A percentile compares a stretch with the other conserved stretches of the same genome.
Evolutionary conservation across 1,140 invertebrate species (phyloP).

Genomic region (Anagrus nilaparvatae): DNA sequence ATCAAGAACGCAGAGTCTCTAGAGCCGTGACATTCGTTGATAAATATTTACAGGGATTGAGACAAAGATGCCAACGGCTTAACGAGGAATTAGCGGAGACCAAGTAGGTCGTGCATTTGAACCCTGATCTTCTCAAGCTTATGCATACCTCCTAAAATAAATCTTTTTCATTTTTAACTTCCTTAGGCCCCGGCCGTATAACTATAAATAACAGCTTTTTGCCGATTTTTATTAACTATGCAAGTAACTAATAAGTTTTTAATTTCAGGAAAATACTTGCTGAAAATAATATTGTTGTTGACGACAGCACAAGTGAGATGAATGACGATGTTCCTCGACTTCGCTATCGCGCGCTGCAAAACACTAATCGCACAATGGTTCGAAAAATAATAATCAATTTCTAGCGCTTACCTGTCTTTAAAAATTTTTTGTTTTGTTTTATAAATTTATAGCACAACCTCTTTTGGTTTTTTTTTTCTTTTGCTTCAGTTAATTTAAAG

Average conservation of each 20-base stretch:
- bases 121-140: no score
- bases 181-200: no score
- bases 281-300: conserved; percentile 36
- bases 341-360: conserved; percentile 29
- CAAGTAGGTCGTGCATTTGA: conserved; percentile 32
- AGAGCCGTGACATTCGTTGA: conserved; percentile 31
- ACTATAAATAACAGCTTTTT: no score
- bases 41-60: conserved; percentile 31
- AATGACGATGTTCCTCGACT: conserved; percentile 33
- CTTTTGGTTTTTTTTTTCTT: no score
- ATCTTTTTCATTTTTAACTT: background rate
- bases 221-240: no score
- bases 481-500: no score
- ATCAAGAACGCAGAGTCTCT: conserved; percentile 35
- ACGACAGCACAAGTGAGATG: conserved; percentile 31
- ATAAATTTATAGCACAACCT: no score
- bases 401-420: conserved; percentile 14
- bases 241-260: no score
- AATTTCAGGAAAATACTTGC: conserved; percentile 35
- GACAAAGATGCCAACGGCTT: conserved; percentile 32
- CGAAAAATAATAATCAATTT: conserved; percentile 23
- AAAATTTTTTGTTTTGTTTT: background rate
- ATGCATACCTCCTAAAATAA: background rate
- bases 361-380: conserved; percentile 39
- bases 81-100: conserved; percentile 31